These are phyloP conservation scores for Drosophila sturtevanti DNA, from an alignment of 1,140 invertebrate species.

Conservation along the genomic window DNA sequence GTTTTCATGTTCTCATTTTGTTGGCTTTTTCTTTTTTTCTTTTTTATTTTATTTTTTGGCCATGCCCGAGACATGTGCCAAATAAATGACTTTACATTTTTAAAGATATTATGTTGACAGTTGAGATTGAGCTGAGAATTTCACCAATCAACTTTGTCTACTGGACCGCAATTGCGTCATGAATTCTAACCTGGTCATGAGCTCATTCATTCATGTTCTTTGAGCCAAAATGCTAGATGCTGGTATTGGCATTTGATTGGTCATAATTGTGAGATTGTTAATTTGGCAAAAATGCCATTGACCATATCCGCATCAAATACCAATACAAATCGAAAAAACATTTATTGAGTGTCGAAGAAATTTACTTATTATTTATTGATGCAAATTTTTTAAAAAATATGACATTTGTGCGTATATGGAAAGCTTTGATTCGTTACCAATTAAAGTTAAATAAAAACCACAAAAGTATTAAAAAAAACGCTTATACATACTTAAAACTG, in stretches of 20 bases:
- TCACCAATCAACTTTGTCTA: conserved; percentile 40
- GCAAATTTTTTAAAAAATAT: neutral
- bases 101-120: conserved; percentile 73
- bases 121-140: conserved; percentile 49
- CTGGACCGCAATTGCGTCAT: conserved; percentile 66
- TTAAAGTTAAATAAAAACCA: neutral
- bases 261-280: neutral
- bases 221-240: conserved; percentile 13
- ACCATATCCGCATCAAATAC: neutral
- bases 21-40: conserved; percentile 1
- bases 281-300: neutral
- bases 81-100: conserved; percentile 77
- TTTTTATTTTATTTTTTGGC: conserved; percentile 51
- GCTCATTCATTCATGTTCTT: conserved; percentile 40
- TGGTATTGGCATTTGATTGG: conserved; percentile 11
- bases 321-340: neutral
- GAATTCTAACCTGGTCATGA: conserved; percentile 50
- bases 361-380: neutral
- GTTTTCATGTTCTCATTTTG: conserved; percentile 32
- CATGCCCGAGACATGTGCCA: conserved; percentile 65
- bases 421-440: neutral
- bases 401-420: neutral
- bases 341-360: conserved; percentile 4
- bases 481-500: neutral
- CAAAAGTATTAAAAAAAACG: neutral